phyloP scores from a whole-genome alignment of 2,888 invertebrate species.

The Drosophila prolongata region DNA sequence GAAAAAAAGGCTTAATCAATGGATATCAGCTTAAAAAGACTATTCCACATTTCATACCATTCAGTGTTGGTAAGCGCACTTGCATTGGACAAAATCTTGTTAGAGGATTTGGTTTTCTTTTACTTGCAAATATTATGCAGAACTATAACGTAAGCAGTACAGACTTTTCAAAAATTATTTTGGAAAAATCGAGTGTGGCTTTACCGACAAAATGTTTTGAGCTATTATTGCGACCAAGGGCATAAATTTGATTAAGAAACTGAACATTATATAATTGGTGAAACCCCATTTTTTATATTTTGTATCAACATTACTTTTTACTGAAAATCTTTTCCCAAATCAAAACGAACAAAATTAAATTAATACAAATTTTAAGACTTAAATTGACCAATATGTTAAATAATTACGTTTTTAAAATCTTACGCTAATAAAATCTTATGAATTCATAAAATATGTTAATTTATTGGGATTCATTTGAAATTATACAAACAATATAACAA shows the following conservation, averaged over 20 bases:
- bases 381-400: too few relatives aligned
- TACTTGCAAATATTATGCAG: slow-evolving; percentile 89
- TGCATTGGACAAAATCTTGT: slow-evolving; percentile 93
- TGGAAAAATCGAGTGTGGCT: slow-evolving; percentile 89
- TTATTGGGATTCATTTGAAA: too few relatives aligned
- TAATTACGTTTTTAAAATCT: too few relatives aligned
- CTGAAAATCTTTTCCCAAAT: too few relatives aligned
- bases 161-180: slow-evolving; percentile 86
- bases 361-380: too few relatives aligned
- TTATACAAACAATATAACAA: too few relatives aligned
- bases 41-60: slow-evolving; percentile 91
- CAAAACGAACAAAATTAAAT: too few relatives aligned
- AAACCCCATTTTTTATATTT: too few relatives aligned
- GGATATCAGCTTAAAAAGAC: slow-evolving; percentile 84
- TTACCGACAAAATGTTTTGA: slow-evolving; percentile 90
- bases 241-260: background rate
- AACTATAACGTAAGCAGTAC: slow-evolving; percentile 88
- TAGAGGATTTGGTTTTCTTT: slow-evolving; percentile 90
- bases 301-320: too few relatives aligned
- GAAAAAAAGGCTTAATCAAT: background rate
- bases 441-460: too few relatives aligned
- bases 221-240: slow-evolving; percentile 85
- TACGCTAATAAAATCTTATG: too few relatives aligned
- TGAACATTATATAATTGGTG: too few relatives aligned
- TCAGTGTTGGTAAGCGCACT: slow-evolving; percentile 92